Conservation (phyloP, 2,888 invertebrate species). For the Lymantria monacha region DNA sequence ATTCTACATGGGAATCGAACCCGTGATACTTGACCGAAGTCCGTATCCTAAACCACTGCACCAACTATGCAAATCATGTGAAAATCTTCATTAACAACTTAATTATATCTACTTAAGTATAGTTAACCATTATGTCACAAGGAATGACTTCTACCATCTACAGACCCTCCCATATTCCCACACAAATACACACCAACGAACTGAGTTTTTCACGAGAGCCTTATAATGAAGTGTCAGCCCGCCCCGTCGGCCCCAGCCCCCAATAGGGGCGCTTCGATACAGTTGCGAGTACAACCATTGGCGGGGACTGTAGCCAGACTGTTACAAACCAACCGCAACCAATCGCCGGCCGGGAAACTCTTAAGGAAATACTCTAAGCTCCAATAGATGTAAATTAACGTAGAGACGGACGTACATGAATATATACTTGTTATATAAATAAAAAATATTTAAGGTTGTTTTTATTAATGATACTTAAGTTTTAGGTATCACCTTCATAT, state of each 20-base stretch:
- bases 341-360: slow-evolving; percentile 3
- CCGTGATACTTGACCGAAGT: too few species aligned
- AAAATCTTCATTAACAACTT: too few species aligned
- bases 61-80: too few species aligned
- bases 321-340: slow-evolving; percentile 1
- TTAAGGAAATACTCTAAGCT: neutral
- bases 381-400: neutral
- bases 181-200: neutral
- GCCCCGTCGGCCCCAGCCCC: slow-evolving; percentile 22
- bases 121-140: too few species aligned
- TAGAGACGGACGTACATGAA: neutral
- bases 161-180: neutral
- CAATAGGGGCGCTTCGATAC: slow-evolving; percentile 36
- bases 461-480: too few species aligned
- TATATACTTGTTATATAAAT: neutral
- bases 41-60: too few species aligned
- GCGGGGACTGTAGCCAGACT: slow-evolving; percentile 10
- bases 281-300: slow-evolving; percentile 42
- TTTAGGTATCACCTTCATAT: too few species aligned
- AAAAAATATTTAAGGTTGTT: too few species aligned
- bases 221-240: slow-evolving; percentile 41
- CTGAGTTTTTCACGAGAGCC: slow-evolving; percentile 4
- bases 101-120: too few species aligned
- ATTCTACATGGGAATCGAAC: too few species aligned
- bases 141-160: neutral